Evolutionary conservation across 2,797 vertebrate genomes (phyloP).

Genomic region (Salarias fasciatus): DNA sequence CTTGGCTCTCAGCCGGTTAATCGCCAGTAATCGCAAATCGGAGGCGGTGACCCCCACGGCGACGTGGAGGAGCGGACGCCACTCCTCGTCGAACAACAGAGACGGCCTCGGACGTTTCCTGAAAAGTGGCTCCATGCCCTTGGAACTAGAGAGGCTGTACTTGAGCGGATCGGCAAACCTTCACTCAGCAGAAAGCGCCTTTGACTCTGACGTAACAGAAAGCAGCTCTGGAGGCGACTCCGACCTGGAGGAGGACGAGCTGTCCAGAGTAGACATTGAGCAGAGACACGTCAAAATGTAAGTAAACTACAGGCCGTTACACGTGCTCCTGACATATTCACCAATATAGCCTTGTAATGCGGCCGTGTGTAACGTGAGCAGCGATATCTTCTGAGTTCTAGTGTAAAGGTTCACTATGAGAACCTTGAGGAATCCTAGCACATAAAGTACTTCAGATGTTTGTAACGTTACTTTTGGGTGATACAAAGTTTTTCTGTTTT

Average conservation of each 20-base stretch:
- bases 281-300: constrained; percentile 94
- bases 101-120: constrained; percentile 89
- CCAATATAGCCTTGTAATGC: too few relatives aligned
- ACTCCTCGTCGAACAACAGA: constrained; percentile 86
- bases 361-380: too few relatives aligned
- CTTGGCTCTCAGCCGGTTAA: constrained; percentile 86
- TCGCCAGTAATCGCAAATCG: constrained; percentile 78
- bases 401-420: too few relatives aligned
- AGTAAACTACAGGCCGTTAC: constrained; percentile 72
- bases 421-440: too few relatives aligned
- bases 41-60: constrained; percentile 57
- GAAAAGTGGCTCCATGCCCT: constrained; percentile 88
- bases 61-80: constrained; percentile 81
- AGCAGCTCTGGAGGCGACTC: constrained; percentile 98
- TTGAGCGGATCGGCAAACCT: constrained; percentile 91
- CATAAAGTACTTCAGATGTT: too few relatives aligned
- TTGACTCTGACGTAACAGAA: constrained; percentile 97
- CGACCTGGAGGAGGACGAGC: constrained; percentile 94
- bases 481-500: too few relatives aligned
- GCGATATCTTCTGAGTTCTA: too few relatives aligned
- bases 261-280: constrained; percentile 89
- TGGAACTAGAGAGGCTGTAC: constrained; percentile 92
- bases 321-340: too few relatives aligned
- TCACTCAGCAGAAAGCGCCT: constrained; percentile 89
- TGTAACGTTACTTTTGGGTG: too few relatives aligned